Evolutionary conservation across 2,888 invertebrate species (phyloP).

Genomic region (Thalpophila matura): DNA sequence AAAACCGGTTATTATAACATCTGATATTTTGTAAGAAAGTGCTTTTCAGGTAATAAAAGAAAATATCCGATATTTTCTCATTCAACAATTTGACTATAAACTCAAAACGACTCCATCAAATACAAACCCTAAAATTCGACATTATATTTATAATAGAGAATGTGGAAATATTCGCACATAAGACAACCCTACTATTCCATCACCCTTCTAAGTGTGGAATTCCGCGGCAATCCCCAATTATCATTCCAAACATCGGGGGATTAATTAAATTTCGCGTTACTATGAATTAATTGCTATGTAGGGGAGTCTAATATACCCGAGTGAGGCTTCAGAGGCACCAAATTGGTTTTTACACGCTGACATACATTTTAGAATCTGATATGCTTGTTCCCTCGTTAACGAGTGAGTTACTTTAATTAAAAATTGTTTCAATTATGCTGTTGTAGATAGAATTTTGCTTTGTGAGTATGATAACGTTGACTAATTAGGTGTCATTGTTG

Average conservation of each 20-base stretch:
- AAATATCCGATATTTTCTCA: too few relatives aligned
- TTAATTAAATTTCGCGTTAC: slow-evolving; percentile 83
- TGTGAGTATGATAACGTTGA: slow-evolving; percentile 41
- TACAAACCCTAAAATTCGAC: slow-evolving; percentile 10
- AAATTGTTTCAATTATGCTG: slow-evolving; percentile 55
- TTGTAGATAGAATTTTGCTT: slow-evolving; percentile 38
- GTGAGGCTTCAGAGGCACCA: slow-evolving; percentile 60
- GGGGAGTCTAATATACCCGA: slow-evolving; percentile 71
- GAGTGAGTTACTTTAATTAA: slow-evolving; percentile 59
- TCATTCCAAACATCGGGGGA: slow-evolving; percentile 78
- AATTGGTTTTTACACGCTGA: slow-evolving; percentile 71
- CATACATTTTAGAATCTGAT: slow-evolving; percentile 63
- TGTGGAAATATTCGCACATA: slow-evolving; percentile 32
- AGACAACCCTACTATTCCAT: slow-evolving; percentile 46
- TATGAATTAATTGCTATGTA: slow-evolving; percentile 72
- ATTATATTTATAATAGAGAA: slow-evolving; percentile 27
- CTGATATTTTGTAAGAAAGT: too few relatives aligned
- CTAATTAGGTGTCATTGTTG: slow-evolving; percentile 26
- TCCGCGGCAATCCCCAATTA: slow-evolving; percentile 80
- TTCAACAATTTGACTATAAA: not conserved
- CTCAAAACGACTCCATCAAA: not conserved
- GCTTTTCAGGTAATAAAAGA: too few relatives aligned
- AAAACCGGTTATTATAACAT: too few relatives aligned
- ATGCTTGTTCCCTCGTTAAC: slow-evolving; percentile 55
- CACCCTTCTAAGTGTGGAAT: slow-evolving; percentile 71